Evolutionary conservation across 2,113 vertebrate species (phyloP), one percentile per base, ranked within the genome.

Genomic region (Pipa parva): DNA sequence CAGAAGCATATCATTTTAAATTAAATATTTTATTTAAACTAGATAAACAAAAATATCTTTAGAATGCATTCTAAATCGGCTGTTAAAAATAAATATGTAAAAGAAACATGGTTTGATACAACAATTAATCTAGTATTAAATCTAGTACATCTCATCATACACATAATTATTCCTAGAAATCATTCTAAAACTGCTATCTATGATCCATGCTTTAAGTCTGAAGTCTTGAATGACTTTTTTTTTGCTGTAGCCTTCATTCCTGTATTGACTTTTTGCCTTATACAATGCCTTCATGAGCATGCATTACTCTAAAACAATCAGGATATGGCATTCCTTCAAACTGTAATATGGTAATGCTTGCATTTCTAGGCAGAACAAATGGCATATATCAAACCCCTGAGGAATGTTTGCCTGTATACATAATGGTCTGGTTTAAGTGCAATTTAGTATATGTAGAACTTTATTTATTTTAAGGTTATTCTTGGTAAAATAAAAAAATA

Each of bases 401-500:
- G 85, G 77, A 86, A 80, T 81, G 82, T 83, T 65, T 73, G 73
- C 76, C 75, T 78, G 64, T 78, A 77, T 81, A 76, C 71, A 79
- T 64, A 54, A 80, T 74, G 68, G 63, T 79, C 87, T 83, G 81
- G 76, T 79, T 85, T 88, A 85, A 83, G 81, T 85, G 83, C 83
- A 83, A 78, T 77, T 80, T 65, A 84, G 64, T 60, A 54, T 76
- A 69, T 62, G 64, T 75, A 84, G 69, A 75, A 77, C 71, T 50
- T 74, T 79, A 74, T 81, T 84, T 81, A 63, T 76, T 77, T 88
- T 87, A 86, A 89, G 81, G 78, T 86, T 72, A 76, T 83, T 84
- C 73, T 85, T 84, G 83, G 85, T 85, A 88, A 87, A 83, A 79
- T 84, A 85, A 79, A 84, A 84, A 78, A 71, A 83, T 88, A 87